phyloP scores from a whole-genome alignment of 2,888 invertebrate genomes.

The Mellilla xanthometata region DNA sequence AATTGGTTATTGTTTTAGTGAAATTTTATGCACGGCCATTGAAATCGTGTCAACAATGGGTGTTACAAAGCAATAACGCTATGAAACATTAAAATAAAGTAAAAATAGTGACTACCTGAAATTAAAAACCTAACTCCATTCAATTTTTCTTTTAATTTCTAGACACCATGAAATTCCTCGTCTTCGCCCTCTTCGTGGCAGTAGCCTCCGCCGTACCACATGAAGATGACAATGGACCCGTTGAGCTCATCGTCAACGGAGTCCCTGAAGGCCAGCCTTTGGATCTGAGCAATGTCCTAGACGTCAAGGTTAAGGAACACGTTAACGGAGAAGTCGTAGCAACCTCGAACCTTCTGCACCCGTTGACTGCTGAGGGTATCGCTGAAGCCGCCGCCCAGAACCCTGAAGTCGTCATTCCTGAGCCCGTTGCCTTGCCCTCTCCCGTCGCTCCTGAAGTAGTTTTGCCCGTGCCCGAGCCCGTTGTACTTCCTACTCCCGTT shows the following conservation, averaged over 20 bases:
- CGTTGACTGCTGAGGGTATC: constrained; percentile 52
- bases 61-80: too few relatives aligned
- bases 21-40: too few relatives aligned
- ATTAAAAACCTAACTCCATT: too few relatives aligned
- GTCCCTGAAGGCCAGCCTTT: constrained; percentile 53
- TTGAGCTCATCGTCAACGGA: constrained; percentile 60
- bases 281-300: constrained; percentile 50
- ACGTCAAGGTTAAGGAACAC: constrained; percentile 53
- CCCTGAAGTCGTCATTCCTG: too few relatives aligned
- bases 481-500: constrained; percentile 28
- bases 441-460: constrained; percentile 27
- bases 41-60: too few relatives aligned
- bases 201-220: constrained; percentile 49
- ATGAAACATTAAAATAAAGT: too few relatives aligned
- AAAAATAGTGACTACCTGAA: too few relatives aligned
- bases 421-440: constrained; percentile 28
- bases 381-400: constrained; percentile 44
- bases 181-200: constrained; percentile 56
- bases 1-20: too few relatives aligned
- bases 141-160: constrained; percentile 25
- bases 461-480: constrained; percentile 16
- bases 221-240: constrained; percentile 43
- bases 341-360: constrained; percentile 48
- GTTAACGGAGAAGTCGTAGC: constrained; percentile 43
- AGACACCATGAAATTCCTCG: constrained; percentile 59